Evolutionary conservation across 2,113 vertebrate genomes (phyloP).

Genomic region (Lucifuga dentata): DNA sequence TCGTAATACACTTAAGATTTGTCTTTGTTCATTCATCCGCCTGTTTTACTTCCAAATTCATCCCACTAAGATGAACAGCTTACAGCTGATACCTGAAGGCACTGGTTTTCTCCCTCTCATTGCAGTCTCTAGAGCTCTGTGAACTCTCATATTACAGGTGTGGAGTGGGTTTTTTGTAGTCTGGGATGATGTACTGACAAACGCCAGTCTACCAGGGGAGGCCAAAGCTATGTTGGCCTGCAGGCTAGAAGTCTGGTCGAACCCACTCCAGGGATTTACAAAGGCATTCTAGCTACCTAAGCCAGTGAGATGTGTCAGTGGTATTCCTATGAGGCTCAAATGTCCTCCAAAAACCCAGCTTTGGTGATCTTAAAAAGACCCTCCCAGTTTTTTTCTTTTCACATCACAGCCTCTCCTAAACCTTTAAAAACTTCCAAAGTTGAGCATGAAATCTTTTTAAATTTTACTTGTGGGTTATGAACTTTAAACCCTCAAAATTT

Average conservation of each 20-base stretch:
- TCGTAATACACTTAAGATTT: slow-evolving; percentile 45
- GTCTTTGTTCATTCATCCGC: slow-evolving; percentile 2
- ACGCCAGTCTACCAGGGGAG: slow-evolving; percentile 20
- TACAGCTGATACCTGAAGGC: slow-evolving; percentile 47
- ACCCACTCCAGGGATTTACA: slow-evolving; percentile 44
- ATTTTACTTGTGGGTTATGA: slow-evolving; percentile 3
- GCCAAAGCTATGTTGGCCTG: slow-evolving; percentile 35
- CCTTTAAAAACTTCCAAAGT: slow-evolving; percentile 18
- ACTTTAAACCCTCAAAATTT: slow-evolving; percentile 13
- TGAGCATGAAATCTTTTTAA: slow-evolving; percentile 19
- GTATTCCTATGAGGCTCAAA: slow-evolving; percentile 3
- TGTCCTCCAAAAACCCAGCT: neutral
- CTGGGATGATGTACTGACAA: slow-evolving; percentile 50
- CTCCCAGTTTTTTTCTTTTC: slow-evolving; percentile 16
- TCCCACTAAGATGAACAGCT: slow-evolving; percentile 27
- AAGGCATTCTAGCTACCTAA: slow-evolving; percentile 17
- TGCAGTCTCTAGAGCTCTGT: slow-evolving; percentile 32
- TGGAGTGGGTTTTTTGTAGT: slow-evolving; percentile 39
- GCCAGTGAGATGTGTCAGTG: slow-evolving; percentile 6
- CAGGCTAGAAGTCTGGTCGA: slow-evolving; percentile 47
- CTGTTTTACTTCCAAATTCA: slow-evolving; percentile 20
- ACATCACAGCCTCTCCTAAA: neutral
- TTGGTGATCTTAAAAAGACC: slow-evolving; percentile 9
- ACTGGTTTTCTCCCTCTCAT: slow-evolving; percentile 18
- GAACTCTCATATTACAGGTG: slow-evolving; percentile 64